Evolutionary conservation across 2,888 invertebrate genomes (phyloP), one percentile per base, ranked within the genome.

Genomic region (Palloptera scutellata): DNA sequence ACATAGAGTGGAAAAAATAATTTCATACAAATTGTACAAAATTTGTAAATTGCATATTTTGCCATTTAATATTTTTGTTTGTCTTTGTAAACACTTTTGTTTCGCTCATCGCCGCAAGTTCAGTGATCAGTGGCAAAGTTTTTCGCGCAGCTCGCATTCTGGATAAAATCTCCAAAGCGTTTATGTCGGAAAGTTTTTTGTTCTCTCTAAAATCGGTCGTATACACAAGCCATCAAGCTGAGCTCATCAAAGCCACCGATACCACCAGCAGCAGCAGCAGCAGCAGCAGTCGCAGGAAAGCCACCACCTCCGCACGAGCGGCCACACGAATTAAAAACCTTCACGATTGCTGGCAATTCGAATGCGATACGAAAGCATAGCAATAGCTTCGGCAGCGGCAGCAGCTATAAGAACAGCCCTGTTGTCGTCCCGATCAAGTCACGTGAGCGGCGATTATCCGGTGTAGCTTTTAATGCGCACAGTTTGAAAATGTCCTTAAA

Each of bases 211-310:
- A 30, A 64, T 48, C 70, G 61, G 69, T 66, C 51, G 53, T 40
- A 58, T 62, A 58, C 42, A 68, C 53, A 72, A 71, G 65, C 68
- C 65, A 69, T 75, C 78, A 78, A 78, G 74, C 78, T 78, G 76
- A 74, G 77, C 77, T 77, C 82, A 69, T 79, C 80, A 78, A 83
- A 82, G 74, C 83, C 78, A 67, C 82, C 82, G 64, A 72, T 79
- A 74, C 79, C 82, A 69, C 79, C 82, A 30, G 72, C 76, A 75
- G 64, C 30, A 64, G 42, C n/a, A 20, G 55, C 82, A 30, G 72
- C 76, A 75, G 64, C 30, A 64, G 42, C n/a, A 20, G 55, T 41
- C 8, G 55, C 55, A 55, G 40, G 13, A 20, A 11, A 13, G 20
- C 20, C 13, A 55, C 19, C 40, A 30, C 13, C 59, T 61, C 66